Evolutionary conservation across 1,140 invertebrate species (phyloP).

Genomic region (Oryzaephilus surinamensis): DNA sequence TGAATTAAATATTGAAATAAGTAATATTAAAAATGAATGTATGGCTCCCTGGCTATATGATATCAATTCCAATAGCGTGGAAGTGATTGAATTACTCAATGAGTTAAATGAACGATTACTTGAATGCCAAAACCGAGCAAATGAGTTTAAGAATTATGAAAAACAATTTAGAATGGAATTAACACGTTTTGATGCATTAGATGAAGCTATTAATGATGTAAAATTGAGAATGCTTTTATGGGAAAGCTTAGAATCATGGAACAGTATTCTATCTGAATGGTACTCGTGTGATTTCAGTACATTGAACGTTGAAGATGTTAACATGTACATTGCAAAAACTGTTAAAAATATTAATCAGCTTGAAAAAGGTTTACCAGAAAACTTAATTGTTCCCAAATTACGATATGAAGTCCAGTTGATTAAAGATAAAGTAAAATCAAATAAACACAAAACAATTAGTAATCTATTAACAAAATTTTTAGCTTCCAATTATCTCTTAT

Average conservation of each 20-base stretch:
- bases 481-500: conserved; percentile 63
- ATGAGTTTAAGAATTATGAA: conserved; percentile 57
- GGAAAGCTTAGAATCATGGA: conserved; percentile 65
- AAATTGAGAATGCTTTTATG: conserved; percentile 67
- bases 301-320: conserved; percentile 61
- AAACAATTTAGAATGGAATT: conserved; percentile 54
- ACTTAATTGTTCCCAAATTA: conserved; percentile 62
- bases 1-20: conserved; percentile 52
- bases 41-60: conserved; percentile 60
- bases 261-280: conserved; percentile 48
- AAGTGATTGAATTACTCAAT: conserved; percentile 50
- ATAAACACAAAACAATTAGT: background rate
- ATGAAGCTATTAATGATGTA: conserved; percentile 64
- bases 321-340: conserved; percentile 50
- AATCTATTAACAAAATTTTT: conserved; percentile 9
- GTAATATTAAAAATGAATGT: conserved; percentile 51
- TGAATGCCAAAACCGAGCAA: conserved; percentile 49
- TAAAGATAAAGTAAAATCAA: conserved; percentile 51
- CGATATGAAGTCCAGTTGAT: conserved; percentile 66
- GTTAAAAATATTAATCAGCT: conserved; percentile 63
- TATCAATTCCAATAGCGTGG: conserved; percentile 51
- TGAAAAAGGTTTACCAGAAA: conserved; percentile 65
- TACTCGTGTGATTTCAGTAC: conserved; percentile 53
- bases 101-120: conserved; percentile 49
- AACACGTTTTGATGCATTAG: conserved; percentile 66